Evolutionary conservation across 2,113 vertebrate species (phyloP), one percentile per base, ranked within the genome.

Genomic region (Ageneiosus marmoratus): DNA sequence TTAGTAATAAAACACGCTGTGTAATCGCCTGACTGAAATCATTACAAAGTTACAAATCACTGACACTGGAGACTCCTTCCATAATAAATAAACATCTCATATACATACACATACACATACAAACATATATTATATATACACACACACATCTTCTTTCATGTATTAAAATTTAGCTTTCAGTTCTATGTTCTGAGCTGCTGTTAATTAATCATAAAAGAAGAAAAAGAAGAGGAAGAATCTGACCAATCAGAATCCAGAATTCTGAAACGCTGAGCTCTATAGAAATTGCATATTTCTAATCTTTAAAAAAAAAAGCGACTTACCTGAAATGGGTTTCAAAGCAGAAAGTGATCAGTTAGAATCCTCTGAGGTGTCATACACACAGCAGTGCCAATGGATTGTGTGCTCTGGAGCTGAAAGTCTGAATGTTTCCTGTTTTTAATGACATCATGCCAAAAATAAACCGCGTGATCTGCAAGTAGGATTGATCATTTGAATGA

Each of bases 381-480:
- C 9, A 18, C 46, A 29, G 48, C 32, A 13, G 32, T 55, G 29
- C 11, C 50, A 55, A 27, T 55, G 29, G 3, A 2, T 34, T 34
- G 9, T 6, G 73, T 22, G 48, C 3, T 50, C 27, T 10, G n/a
- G 8, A 29, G 48, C 60, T 32, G 18, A 60, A 41, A 58, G 34
- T 18, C 58, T 50, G 41, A 80, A 53, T 5, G 46, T 53, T 67
- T 37, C 78, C 60, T 53, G 62, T 9, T 76, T 51, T 51, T 70
- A 6, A 63, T 37, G 44, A 37, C 60, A 11, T 32, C 60, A 55
- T 2, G 0, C 24, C 16, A 32, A 62, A 46, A 46, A 29, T 29
- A 67, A 48, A 50, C 12, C 82, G n/a, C 72, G 53, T 84, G 78
- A 84, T 37, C 34, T 70, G n/a, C 7, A 6, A 7, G 5, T 37